Percentiles rank a stretch among this genome's conserved stretches.
Evolutionary conservation across 2,113 vertebrate species (phyloP).

Genomic region (Hippocampus abdominalis): DNA sequence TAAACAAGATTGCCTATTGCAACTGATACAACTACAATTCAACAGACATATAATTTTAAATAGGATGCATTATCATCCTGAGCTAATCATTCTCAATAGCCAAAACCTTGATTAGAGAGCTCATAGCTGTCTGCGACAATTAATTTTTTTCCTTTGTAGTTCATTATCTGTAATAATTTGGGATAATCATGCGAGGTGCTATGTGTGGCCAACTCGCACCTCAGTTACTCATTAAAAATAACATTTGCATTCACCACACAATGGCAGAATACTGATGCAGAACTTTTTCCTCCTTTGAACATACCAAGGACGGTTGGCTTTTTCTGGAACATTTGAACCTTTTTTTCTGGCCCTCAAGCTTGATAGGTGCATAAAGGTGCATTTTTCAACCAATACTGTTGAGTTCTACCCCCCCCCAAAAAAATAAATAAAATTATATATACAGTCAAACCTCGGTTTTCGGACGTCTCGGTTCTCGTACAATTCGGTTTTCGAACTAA

Average conservation of each 20-base stretch:
- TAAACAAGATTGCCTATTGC: background rate
- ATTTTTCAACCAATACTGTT: background rate
- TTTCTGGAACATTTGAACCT: too few species aligned
- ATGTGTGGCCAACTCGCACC: background rate
- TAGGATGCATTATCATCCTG: background rate
- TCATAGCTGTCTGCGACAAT: constrained; percentile 3
- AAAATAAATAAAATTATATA: too few species aligned
- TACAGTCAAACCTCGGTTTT: too few species aligned
- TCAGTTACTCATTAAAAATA: background rate
- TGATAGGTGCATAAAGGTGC: background rate
- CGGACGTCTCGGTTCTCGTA: too few species aligned
- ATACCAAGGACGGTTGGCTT: background rate
- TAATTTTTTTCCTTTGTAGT: constrained; percentile 17
- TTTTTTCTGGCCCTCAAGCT: background rate
- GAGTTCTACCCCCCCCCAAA: too few species aligned
- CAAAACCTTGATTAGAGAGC: constrained; percentile 29
- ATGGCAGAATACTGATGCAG: background rate
- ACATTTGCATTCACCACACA: background rate
- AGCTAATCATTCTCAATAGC: constrained; percentile 35
- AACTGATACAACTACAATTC: background rate
- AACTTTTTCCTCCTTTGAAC: background rate
- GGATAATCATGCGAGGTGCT: background rate
- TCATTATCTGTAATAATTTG: constrained; percentile 7
- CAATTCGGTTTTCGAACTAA: too few species aligned
- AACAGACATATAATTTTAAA: background rate